Percentiles rank a stretch among this genome's conserved stretches.
phyloP scores from a whole-genome alignment of 2,797 vertebrate genomes.

The Molossus molossus region DNA sequence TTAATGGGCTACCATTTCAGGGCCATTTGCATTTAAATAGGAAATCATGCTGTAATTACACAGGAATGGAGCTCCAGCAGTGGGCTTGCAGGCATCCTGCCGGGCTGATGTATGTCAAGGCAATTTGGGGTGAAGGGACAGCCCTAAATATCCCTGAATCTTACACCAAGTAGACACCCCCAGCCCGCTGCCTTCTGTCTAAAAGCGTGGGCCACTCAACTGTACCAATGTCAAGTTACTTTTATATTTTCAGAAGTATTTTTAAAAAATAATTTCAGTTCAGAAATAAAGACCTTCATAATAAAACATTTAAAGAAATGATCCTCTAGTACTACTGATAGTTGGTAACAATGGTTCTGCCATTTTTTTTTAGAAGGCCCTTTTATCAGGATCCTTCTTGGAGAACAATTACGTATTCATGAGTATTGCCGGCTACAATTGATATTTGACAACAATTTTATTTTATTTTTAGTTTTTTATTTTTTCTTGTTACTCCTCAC shows the following conservation, averaged over 20 bases:
- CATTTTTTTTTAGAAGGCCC: background rate
- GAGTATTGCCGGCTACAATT: slow-evolving; percentile 16
- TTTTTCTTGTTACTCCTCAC: too few relatives aligned
- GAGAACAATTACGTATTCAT: background rate
- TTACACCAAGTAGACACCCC: background rate
- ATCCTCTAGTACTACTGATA: background rate
- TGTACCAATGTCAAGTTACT: background rate
- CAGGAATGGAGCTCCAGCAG: slow-evolving; percentile 59
- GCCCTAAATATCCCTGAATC: background rate
- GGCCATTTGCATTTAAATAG: slow-evolving; percentile 80
- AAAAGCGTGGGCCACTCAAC: background rate
- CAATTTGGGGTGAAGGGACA: slow-evolving; percentile 5
- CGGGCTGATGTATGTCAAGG: background rate
- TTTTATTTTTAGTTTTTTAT: too few relatives aligned
- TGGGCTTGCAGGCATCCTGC: slow-evolving; percentile 3
- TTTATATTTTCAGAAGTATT: slow-evolving; percentile 19
- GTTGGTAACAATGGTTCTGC: background rate
- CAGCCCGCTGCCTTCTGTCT: background rate
- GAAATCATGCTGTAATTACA: slow-evolving; percentile 68
- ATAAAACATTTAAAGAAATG: background rate
- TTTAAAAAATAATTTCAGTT: background rate
- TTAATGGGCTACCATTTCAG: slow-evolving; percentile 47
- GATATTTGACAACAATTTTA: background rate
- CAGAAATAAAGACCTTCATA: background rate
- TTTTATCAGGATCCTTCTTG: background rate